Evolutionary conservation across 2,888 invertebrate genomes (phyloP).

Genomic region (Anagyrus pseudococci): DNA sequence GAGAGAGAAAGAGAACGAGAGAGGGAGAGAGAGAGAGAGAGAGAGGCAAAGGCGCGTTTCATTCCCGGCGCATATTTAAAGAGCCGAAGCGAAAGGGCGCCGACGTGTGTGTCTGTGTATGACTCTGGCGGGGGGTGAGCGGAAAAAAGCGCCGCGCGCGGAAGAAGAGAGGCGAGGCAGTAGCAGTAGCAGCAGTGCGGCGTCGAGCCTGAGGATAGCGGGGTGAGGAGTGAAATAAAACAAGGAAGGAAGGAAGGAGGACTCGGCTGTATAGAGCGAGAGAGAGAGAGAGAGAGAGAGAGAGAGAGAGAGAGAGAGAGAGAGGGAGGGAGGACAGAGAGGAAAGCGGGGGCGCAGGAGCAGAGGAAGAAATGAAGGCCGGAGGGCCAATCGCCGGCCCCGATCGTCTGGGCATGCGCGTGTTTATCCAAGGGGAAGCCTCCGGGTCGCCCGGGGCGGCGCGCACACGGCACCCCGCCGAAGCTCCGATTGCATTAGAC

Average conservation of each 20-base stretch:
- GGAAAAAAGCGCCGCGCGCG: constrained; percentile 1
- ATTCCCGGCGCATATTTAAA: constrained; percentile 39
- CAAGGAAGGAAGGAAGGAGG: too few relatives aligned
- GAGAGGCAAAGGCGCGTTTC: constrained; percentile 16
- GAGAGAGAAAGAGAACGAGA: neutral
- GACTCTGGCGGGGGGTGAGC: neutral
- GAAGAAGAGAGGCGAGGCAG: too few relatives aligned
- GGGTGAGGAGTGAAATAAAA: too few relatives aligned
- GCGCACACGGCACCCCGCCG: constrained; percentile 8
- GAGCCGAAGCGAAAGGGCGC: constrained; percentile 11
- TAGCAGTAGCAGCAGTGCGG: too few relatives aligned
- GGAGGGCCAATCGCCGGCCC: constrained; percentile 37
- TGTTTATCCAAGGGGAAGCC: constrained; percentile 38
- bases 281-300: constrained; percentile 22
- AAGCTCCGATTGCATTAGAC: constrained; percentile 37
- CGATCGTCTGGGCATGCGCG: constrained; percentile 39
- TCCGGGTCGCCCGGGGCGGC: constrained; percentile 32
- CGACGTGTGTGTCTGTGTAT: too few relatives aligned
- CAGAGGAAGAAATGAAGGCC: neutral
- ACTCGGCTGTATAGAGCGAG: too few relatives aligned
- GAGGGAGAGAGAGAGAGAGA: neutral
- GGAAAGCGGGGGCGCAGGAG: constrained; percentile 24
- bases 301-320: constrained; percentile 13
- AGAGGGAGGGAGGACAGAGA: constrained; percentile 23
- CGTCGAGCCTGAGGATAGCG: too few relatives aligned